These are phyloP conservation scores for Drosophila aff. DNA, from an alignment of 1,140 invertebrate species.

Conservation along the genomic window DNA sequence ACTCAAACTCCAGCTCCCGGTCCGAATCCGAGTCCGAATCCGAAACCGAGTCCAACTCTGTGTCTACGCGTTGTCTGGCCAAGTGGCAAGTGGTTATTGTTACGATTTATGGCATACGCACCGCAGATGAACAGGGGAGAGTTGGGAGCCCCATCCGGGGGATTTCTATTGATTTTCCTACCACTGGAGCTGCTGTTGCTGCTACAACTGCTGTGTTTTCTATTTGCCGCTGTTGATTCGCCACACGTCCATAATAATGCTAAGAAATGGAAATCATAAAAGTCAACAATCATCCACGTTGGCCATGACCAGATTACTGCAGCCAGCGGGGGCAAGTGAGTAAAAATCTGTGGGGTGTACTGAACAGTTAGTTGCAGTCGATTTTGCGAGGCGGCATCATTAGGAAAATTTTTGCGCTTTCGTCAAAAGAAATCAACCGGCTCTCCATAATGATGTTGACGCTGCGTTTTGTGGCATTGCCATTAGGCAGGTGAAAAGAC, in stretches of 20 bases:
- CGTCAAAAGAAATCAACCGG: slow-evolving; percentile 52
- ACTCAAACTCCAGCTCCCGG: background rate
- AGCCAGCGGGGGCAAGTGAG: slow-evolving; percentile 6
- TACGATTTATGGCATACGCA: slow-evolving; percentile 82
- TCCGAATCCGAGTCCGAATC: slow-evolving; percentile 12
- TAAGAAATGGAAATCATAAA: slow-evolving; percentile 80
- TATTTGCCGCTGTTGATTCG: slow-evolving; percentile 70
- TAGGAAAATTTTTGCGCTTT: slow-evolving; percentile 79
- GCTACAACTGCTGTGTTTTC: slow-evolving; percentile 56
- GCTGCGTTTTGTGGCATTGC: slow-evolving; percentile 64
- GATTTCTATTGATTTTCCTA: slow-evolving; percentile 75
- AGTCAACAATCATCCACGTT: slow-evolving; percentile 70
- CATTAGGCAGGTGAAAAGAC: slow-evolving; percentile 62
- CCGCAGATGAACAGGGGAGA: slow-evolving; percentile 53
- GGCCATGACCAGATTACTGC: slow-evolving; percentile 69
- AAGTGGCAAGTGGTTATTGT: slow-evolving; percentile 75
- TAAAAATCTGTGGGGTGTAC: slow-evolving; percentile 21
- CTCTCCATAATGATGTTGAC: slow-evolving; percentile 64
- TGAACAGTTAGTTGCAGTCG: slow-evolving; percentile 53
- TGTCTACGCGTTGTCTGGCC: slow-evolving; percentile 68
- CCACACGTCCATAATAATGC: slow-evolving; percentile 75
- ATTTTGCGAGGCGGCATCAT: slow-evolving; percentile 64
- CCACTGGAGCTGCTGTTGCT: slow-evolving; percentile 6
- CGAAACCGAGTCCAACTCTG: slow-evolving; percentile 26
- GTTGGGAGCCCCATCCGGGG: slow-evolving; percentile 33